These are phyloP conservation scores for Pachliopta kotzebuea DNA, from an alignment of 2,888 invertebrate genomes.

Conservation along the genomic window DNA sequence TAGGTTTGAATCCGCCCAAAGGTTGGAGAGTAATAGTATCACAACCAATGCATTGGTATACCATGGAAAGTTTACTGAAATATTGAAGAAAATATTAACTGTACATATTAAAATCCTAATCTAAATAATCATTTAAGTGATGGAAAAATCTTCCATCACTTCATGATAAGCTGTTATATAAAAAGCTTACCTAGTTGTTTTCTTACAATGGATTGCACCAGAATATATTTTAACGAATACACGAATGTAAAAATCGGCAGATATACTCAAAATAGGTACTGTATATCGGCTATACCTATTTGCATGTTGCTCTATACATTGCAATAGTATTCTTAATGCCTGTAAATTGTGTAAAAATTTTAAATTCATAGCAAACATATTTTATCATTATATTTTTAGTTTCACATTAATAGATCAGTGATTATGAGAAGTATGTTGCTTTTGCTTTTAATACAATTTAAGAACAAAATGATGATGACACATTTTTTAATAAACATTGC, in stretches of 20 bases:
- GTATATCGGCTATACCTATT: conserved; percentile 96
- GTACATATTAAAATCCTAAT: too few species aligned
- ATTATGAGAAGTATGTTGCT: too few species aligned
- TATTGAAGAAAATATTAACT: too few species aligned
- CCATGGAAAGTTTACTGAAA: conserved; percentile 89
- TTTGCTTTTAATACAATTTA: too few species aligned
- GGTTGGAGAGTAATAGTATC: conserved; percentile 89
- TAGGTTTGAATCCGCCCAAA: conserved; percentile 83
- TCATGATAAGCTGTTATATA: not conserved
- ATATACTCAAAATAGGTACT: conserved; percentile 93
- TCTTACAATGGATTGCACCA: conserved; percentile 92
- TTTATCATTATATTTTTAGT: too few species aligned
- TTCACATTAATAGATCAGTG: too few species aligned
- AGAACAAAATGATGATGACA: too few species aligned
- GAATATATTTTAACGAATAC: conserved; percentile 93
- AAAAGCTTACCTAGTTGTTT: conserved; percentile 84
- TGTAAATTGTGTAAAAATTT: conserved; percentile 50
- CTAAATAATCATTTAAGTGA: too few species aligned
- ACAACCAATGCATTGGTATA: conserved; percentile 95
- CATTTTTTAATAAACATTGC: too few species aligned
- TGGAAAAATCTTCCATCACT: too few species aligned
- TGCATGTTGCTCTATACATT: conserved; percentile 94
- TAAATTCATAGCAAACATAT: too few species aligned
- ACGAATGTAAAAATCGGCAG: conserved; percentile 97
- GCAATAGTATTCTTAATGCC: conserved; percentile 95